Evolutionary conservation across 1,140 invertebrate genomes (phyloP), one percentile per base, ranked within the genome.

Genomic region (Littorina saxatilis): DNA sequence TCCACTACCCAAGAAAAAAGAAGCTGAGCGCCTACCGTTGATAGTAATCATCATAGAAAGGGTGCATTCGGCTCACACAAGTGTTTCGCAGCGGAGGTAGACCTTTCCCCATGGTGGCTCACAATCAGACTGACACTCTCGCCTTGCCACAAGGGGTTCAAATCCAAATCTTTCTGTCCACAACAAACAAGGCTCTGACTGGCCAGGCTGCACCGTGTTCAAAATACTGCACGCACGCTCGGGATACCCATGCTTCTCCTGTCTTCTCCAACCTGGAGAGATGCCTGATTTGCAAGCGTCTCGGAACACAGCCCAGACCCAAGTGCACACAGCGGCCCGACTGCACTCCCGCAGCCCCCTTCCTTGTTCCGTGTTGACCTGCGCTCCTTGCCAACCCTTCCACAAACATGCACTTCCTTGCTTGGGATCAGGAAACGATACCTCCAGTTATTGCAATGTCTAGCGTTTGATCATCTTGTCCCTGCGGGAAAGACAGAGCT

Each of bases 41-140:
- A 23, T 61, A 61, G n/a, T 61, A 61, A 7, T 61, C 58, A 61
- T 61, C 58, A 61, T 61, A 61, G n/a, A 61, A 61, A 61, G 58
- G 58, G n/a, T 61, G 58, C 58, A 61, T 61, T 61, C 58, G 20
- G 5, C n/a, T 9, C 9, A 7, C 58, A 23, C 58, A 61, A 61
- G 58, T 23, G 58, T 61, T 29, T 7, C 9, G 58, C 4, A 61
- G 20, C 9, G 27, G 58, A 61, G 58, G 58, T 7, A 61, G 27
- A 11, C 58, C 58, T 61, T 61, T 61, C 58, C 58, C 58, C 58
- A 61, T 61, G 58, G 58, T 29, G 27, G 7, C 20, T 29, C 7
- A 23, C 5, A 23, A 23, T n/a, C 58, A 61, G 58, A 61, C 20
- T 61, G 58, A 7, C 58, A 5, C 5, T 29, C 58, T 61, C 58